phyloP scores from a whole-genome alignment of 1,140 invertebrate species.

The Stenopsyche tienmushanensis region DNA sequence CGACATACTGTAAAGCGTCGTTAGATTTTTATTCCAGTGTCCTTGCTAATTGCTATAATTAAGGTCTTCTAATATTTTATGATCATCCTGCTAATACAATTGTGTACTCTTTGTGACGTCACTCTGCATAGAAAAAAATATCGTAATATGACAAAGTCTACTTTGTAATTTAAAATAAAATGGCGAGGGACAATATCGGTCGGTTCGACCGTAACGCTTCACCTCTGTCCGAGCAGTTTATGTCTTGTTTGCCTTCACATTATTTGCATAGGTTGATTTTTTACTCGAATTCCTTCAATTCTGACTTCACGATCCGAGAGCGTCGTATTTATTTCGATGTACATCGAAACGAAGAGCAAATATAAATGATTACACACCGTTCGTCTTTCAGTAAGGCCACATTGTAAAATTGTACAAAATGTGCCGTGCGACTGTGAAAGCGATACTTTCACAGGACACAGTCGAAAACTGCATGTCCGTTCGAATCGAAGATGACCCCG shows the following conservation, averaged over 20 bases:
- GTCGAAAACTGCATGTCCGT: too few relatives aligned
- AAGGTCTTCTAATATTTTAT: too few relatives aligned
- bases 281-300: conserved; percentile 37
- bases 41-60: too few relatives aligned
- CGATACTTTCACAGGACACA: conserved; percentile 11
- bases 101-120: too few relatives aligned
- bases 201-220: background rate
- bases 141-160: too few relatives aligned
- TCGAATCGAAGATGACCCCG: background rate
- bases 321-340: conserved; percentile 28
- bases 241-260: conserved; percentile 25
- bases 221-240: conserved; percentile 19
- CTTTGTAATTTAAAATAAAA: too few relatives aligned
- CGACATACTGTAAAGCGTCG: too few relatives aligned
- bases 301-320: conserved; percentile 29
- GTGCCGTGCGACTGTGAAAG: conserved; percentile 1
- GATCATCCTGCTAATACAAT: too few relatives aligned
- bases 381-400: background rate
- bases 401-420: background rate
- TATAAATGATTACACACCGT: conserved; percentile 18
- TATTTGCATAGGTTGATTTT: conserved; percentile 39
- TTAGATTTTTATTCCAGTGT: too few relatives aligned
- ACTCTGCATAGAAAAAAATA: too few relatives aligned
- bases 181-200: too few relatives aligned
- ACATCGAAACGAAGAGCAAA: conserved; percentile 19